Percentiles rank a stretch among this genome's conserved stretches.
These are phyloP conservation scores for Micromussa lordhowensis DNA, from an alignment of 92 coral and sea anemone genomes.

Conservation along the genomic window DNA sequence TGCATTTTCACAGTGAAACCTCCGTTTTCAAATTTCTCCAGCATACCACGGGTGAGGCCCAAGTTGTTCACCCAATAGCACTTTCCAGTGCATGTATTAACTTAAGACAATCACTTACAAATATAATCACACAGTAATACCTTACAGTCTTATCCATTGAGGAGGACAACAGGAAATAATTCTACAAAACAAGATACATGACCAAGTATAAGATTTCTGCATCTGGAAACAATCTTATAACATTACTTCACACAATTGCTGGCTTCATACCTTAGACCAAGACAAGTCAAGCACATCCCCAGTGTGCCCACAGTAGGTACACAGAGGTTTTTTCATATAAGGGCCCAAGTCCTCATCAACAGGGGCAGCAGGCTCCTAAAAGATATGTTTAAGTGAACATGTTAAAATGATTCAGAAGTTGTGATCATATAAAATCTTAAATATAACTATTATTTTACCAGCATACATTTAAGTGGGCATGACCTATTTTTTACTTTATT, in stretches of 20 bases:
- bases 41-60: no score
- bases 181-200: constrained; percentile 60
- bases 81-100: not conserved
- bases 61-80: no score
- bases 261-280: constrained; percentile 90
- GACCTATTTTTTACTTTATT: no score
- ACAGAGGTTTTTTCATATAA: constrained; percentile 88
- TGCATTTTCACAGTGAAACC: no score
- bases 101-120: not conserved
- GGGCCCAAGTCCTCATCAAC: constrained; percentile 94
- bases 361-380: constrained; percentile 43
- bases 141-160: constrained; percentile 99
- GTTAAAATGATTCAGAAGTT: not conserved
- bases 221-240: not conserved
- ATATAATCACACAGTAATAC: constrained; percentile 20
- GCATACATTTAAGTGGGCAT: no score
- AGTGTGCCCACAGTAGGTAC: constrained; percentile 96
- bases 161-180: constrained; percentile 95
- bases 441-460: no score
- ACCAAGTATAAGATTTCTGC: not conserved
- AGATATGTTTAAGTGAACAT: not conserved
- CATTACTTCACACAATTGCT: no score
- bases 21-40: no score
- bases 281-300: constrained; percentile 97
- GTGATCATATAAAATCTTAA: no score